phyloP scores from a whole-genome alignment of 30 jellyfish, hydroid and myxozoan genomes.

The Turritopsis rubra region DNA sequence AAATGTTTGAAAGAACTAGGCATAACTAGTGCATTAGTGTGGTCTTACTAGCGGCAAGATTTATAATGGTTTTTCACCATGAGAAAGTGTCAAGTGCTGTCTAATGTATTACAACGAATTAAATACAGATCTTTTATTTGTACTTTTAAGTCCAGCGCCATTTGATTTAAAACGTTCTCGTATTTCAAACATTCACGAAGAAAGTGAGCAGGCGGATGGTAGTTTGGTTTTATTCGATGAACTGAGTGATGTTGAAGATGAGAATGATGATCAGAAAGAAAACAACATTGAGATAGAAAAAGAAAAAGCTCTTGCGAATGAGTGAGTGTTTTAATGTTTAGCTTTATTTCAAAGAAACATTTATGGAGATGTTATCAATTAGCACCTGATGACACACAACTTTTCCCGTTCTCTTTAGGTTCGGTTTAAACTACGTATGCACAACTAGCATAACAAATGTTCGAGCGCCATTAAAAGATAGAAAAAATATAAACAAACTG shows the following conservation, averaged over 20 bases:
- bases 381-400: background rate
- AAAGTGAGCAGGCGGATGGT: slow-evolving; percentile 4
- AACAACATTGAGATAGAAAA: background rate
- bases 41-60: too few relatives aligned
- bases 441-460: slow-evolving; percentile 35
- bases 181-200: slow-evolving; percentile 10
- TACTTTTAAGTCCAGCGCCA: slow-evolving; percentile 56
- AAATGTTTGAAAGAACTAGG: too few relatives aligned
- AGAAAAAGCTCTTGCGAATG: slow-evolving; percentile 25
- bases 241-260: background rate
- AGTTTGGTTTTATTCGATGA: slow-evolving; percentile 20
- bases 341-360: background rate
- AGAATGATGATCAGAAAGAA: background rate
- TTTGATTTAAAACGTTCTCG: slow-evolving; percentile 35
- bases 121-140: background rate
- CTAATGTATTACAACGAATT: too few relatives aligned
- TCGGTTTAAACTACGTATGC: slow-evolving; percentile 35
- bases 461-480: slow-evolving; percentile 23
- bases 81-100: too few relatives aligned
- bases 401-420: slow-evolving; percentile 9
- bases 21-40: too few relatives aligned
- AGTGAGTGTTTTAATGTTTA: slow-evolving; percentile 20
- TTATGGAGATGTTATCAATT: background rate
- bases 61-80: too few relatives aligned
- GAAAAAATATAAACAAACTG: slow-evolving; percentile 4